Evolutionary conservation across 2,888 invertebrate species (phyloP).

Genomic region (Sinopyrophorus schimmeli): DNA sequence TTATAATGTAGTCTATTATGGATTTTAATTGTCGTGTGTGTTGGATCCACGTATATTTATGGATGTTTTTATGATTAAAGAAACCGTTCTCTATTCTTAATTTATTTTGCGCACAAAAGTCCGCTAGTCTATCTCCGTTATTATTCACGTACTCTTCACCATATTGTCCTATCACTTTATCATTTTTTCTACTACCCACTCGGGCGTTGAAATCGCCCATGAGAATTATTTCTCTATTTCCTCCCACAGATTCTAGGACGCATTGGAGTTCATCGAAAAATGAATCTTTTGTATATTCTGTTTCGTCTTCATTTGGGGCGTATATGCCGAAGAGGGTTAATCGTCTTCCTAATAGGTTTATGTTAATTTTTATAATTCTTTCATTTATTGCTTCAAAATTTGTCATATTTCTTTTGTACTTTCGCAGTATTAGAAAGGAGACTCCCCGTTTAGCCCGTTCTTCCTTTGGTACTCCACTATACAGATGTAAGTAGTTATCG

Average conservation of each 20-base stretch:
- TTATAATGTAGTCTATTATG: background rate
- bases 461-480: conserved; percentile 26
- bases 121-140: conserved; percentile 3
- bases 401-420: conserved; percentile 14
- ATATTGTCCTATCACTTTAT: conserved; percentile 23
- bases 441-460: conserved; percentile 19
- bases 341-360: conserved; percentile 13
- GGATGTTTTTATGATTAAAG: conserved; percentile 6
- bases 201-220: conserved; percentile 7
- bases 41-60: conserved; percentile 9
- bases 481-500: conserved; percentile 21
- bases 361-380: conserved; percentile 23
- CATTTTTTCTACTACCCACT: conserved; percentile 16
- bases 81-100: conserved; percentile 1
- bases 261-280: conserved; percentile 20
- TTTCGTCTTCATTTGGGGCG: conserved; percentile 24
- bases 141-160: conserved; percentile 16
- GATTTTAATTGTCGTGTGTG: background rate
- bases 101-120: conserved; percentile 5
- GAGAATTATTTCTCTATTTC: conserved; percentile 2
- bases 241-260: background rate
- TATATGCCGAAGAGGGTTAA: conserved; percentile 14
- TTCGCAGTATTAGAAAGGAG: conserved; percentile 11
- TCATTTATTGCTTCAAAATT: conserved; percentile 24
- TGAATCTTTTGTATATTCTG: conserved; percentile 18